These are phyloP conservation scores for Habrosyne pyritoides DNA, from an alignment of 2,888 invertebrate species.

Conservation along the genomic window DNA sequence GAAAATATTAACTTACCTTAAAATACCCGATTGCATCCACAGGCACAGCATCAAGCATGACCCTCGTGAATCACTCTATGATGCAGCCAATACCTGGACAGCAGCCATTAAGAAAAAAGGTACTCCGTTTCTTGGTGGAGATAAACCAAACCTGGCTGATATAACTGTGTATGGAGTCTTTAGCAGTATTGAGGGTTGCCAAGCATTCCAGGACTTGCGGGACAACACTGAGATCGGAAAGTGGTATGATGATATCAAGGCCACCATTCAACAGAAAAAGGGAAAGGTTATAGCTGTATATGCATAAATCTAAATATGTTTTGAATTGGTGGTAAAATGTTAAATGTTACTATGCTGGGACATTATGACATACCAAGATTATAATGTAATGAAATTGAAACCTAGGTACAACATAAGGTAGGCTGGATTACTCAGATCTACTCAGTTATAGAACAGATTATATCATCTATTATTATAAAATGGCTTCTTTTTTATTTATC, in stretches of 20 bases:
- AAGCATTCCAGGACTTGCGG: slow-evolving; percentile 92
- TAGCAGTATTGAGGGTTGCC: slow-evolving; percentile 96
- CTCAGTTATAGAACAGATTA: too few relatives aligned
- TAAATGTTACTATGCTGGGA: too few relatives aligned
- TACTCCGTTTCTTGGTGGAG: slow-evolving; percentile 92
- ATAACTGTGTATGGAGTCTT: slow-evolving; percentile 95
- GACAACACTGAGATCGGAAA: slow-evolving; percentile 88
- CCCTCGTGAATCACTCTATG: slow-evolving; percentile 94
- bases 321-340: neutral
- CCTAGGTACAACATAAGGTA: too few relatives aligned
- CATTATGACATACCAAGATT: too few relatives aligned
- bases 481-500: too few relatives aligned
- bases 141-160: slow-evolving; percentile 95
- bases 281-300: slow-evolving; percentile 70
- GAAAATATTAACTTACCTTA: too few relatives aligned
- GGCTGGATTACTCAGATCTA: too few relatives aligned
- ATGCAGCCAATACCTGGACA: slow-evolving; percentile 93
- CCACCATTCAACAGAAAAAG: slow-evolving; percentile 82
- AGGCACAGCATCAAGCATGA: slow-evolving; percentile 94
- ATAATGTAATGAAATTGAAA: too few relatives aligned
- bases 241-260: slow-evolving; percentile 92
- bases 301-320: slow-evolving; percentile 20
- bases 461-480: too few relatives aligned
- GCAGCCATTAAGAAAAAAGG: slow-evolving; percentile 87
- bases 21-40: slow-evolving; percentile 23